phyloP scores from a whole-genome alignment of 2,797 vertebrate species.

The Gymnoscopelus microlampas region DNA sequence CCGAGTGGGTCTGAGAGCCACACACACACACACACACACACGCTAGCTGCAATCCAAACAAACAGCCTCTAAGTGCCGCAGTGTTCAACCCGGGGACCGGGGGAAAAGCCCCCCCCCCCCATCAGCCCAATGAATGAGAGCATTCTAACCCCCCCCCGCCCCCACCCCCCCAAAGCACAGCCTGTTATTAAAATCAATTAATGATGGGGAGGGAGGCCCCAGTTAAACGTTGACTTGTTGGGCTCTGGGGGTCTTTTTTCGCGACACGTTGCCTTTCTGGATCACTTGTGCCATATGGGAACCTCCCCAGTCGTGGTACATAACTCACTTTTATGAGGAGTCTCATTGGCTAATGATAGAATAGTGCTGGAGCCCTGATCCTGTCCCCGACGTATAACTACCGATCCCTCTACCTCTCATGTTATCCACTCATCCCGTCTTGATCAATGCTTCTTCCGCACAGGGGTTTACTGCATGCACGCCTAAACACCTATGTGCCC shows the following conservation, averaged over 20 bases:
- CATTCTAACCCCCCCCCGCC: constrained; percentile 76
- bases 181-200: constrained; percentile 85
- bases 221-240: constrained; percentile 79
- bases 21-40: constrained; percentile 60
- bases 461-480: too few relatives aligned
- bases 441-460: neutral
- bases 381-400: constrained; percentile 56
- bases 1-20: constrained; percentile 63
- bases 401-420: constrained; percentile 60
- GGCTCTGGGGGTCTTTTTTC: constrained; percentile 74
- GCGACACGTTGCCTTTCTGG: constrained; percentile 80
- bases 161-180: constrained; percentile 63
- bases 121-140: constrained; percentile 77
- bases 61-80: constrained; percentile 79
- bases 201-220: constrained; percentile 74
- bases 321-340: constrained; percentile 81
- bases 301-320: constrained; percentile 77
- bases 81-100: constrained; percentile 70
- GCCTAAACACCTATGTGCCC: too few relatives aligned
- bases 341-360: constrained; percentile 82
- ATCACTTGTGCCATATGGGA: constrained; percentile 83
- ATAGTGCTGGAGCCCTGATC: constrained; percentile 70
- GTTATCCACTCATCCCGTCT: constrained; percentile 46
- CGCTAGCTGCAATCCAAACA: constrained; percentile 77
- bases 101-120: constrained; percentile 65